phyloP scores from a whole-genome alignment of 2,888 invertebrate species.

The Drosophila lutescens region DNA sequence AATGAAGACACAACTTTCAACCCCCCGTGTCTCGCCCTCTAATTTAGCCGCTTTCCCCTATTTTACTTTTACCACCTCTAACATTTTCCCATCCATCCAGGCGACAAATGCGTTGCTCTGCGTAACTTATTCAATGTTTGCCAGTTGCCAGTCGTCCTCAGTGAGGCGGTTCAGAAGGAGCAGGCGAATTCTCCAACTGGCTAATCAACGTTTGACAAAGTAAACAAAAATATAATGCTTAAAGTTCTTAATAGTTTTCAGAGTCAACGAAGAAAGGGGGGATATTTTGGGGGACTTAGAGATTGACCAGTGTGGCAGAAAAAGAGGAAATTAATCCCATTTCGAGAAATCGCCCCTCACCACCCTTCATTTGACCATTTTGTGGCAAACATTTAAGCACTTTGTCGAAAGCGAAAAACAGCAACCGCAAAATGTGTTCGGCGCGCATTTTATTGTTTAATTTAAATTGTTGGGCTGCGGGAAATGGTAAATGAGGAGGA shows the following conservation, averaged over 20 bases:
- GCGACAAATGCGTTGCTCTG: constrained; percentile 57
- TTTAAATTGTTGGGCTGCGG: constrained; percentile 51
- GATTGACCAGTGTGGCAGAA: too few species aligned
- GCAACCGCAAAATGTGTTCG: constrained; percentile 45
- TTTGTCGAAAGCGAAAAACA: constrained; percentile 7
- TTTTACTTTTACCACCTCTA: neutral
- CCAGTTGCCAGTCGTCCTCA: constrained; percentile 54
- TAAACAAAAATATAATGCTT: constrained; percentile 38
- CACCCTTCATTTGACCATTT: constrained; percentile 4
- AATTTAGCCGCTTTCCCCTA: constrained; percentile 5
- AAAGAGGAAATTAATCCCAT: too few species aligned
- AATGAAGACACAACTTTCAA: constrained; percentile 52
- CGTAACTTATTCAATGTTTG: constrained; percentile 49
- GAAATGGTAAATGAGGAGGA: constrained; percentile 1
- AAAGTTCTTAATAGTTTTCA: constrained; percentile 40
- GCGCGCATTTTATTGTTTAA: constrained; percentile 67
- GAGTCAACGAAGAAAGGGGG: neutral
- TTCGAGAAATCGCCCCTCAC: neutral
- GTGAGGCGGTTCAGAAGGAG: constrained; percentile 21
- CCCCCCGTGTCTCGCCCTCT: neutral
- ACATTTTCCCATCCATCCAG: neutral
- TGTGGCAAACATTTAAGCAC: constrained; percentile 27
- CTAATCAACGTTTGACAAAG: constrained; percentile 56
- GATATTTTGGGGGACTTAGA: neutral
- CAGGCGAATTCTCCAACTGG: neutral